phyloP scores from a whole-genome alignment of 1,140 invertebrate genomes.

The Ephestia elutella region DNA sequence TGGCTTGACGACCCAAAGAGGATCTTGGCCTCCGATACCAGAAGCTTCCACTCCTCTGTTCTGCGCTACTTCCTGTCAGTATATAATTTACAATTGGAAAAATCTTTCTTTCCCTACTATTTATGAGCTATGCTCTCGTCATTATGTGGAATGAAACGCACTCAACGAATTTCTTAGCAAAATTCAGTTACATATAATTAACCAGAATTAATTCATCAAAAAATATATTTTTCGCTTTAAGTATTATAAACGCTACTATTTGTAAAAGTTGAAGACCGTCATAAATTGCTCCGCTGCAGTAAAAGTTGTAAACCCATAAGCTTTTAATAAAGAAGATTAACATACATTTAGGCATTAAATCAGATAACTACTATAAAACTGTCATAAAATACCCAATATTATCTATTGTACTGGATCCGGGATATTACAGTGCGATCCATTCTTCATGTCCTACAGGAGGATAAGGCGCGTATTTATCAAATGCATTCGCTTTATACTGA shows the following conservation, averaged over 20 bases:
- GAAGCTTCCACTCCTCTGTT: too few relatives aligned
- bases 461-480: neutral
- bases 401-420: neutral
- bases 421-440: neutral
- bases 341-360: neutral
- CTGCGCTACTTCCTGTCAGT: too few relatives aligned
- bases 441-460: neutral
- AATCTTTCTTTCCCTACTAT: too few relatives aligned
- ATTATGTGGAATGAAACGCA: too few relatives aligned
- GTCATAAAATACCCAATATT: constrained; percentile 1
- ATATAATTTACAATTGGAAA: too few relatives aligned
- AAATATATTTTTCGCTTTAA: too few relatives aligned
- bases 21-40: too few relatives aligned
- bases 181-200: too few relatives aligned
- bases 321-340: neutral
- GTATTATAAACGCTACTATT: neutral
- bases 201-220: too few relatives aligned
- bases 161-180: too few relatives aligned
- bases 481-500: neutral
- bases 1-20: too few relatives aligned
- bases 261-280: neutral
- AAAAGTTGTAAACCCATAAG: neutral
- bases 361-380: neutral
- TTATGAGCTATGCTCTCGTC: too few relatives aligned
- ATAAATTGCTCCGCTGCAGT: neutral